phyloP scores from a whole-genome alignment of 1,140 invertebrate genomes.

The Megathymus violae region DNA sequence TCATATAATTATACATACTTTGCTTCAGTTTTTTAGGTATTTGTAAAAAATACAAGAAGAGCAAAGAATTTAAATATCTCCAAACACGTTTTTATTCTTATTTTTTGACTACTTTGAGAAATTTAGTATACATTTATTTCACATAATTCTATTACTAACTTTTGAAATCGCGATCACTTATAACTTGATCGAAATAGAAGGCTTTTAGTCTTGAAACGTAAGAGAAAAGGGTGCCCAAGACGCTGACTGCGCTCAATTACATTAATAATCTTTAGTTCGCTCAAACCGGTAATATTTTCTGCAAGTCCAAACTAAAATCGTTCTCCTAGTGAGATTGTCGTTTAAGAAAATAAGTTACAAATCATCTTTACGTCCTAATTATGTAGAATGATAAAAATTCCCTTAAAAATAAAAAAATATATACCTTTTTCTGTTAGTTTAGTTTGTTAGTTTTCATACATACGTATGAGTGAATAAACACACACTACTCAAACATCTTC shows the following conservation, averaged over 20 bases:
- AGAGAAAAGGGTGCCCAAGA: constrained; percentile 78
- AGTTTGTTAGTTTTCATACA: too few species aligned
- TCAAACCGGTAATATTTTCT: constrained; percentile 54
- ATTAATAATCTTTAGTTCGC: constrained; percentile 75
- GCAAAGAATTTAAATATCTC: too few species aligned
- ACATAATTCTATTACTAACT: too few species aligned
- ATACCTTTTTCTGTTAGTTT: too few species aligned
- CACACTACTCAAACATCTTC: too few species aligned
- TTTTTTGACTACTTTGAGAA: too few species aligned
- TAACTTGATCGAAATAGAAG: constrained; percentile 44
- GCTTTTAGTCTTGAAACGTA: constrained; percentile 76
- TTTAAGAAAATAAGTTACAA: background rate
- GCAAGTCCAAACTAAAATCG: constrained; percentile 16
- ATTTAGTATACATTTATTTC: too few species aligned
- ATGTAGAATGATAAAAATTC: background rate
- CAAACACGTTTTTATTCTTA: too few species aligned
- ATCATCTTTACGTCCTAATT: background rate
- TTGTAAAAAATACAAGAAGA: too few species aligned
- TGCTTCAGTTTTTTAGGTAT: too few species aligned
- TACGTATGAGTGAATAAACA: too few species aligned
- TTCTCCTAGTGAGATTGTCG: background rate
- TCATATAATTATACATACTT: too few species aligned
- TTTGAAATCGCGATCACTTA: constrained; percentile 31
- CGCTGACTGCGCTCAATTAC: constrained; percentile 74
- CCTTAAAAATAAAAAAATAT: background rate